Conservation (phyloP, 2,113 vertebrate species). For the Nycticorax nycticorax region DNA sequence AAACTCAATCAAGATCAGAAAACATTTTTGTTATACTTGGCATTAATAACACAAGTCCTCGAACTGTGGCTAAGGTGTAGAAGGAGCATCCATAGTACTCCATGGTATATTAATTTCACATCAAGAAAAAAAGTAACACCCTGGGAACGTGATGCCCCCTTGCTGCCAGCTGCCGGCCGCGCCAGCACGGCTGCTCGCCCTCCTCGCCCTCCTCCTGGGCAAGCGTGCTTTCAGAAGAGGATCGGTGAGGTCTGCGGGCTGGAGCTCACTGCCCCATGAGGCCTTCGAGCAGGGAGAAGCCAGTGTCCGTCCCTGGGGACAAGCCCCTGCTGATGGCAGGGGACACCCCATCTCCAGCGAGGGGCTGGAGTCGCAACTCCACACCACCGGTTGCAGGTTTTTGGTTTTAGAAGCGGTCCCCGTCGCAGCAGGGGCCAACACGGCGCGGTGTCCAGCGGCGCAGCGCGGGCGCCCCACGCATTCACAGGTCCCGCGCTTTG, state of each 20-base stretch:
- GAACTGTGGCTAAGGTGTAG: neutral
- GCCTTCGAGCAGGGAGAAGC: neutral
- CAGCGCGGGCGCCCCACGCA: accelerated
- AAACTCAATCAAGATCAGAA: neutral
- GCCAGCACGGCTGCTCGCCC: neutral
- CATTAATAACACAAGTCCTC: neutral
- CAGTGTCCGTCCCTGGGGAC: neutral
- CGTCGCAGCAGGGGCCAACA: accelerated
- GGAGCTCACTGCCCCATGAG: neutral
- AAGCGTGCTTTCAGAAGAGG: neutral
- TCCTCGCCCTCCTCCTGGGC: accelerated
- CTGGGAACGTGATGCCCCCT: neutral
- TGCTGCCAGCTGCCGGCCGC: neutral
- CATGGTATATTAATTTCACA: neutral
- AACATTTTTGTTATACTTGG: conserved; percentile 10
- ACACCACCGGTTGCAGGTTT: neutral
- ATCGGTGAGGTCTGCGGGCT: neutral
- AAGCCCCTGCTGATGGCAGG: neutral
- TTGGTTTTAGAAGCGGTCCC: neutral
- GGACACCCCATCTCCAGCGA: accelerated
- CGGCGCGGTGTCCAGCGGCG: accelerated
- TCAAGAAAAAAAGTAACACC: neutral
- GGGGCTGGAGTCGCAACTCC: neutral
- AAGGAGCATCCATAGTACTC: neutral
- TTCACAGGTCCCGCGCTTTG: accelerated